phyloP scores from a whole-genome alignment of 2,797 vertebrate species.

The Onychomys arenicola region DNA sequence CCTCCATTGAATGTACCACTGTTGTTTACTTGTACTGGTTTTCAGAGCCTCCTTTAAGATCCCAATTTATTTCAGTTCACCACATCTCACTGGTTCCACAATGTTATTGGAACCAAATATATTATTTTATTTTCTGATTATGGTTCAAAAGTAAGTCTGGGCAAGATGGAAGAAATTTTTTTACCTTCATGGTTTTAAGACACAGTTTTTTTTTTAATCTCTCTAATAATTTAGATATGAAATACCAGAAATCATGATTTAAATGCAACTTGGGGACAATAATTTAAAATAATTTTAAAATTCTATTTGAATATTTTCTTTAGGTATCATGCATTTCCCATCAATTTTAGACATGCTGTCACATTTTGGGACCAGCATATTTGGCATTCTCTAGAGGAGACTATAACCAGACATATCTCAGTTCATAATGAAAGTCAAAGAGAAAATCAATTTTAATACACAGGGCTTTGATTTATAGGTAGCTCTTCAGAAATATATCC shows the following conservation, averaged over 20 bases:
- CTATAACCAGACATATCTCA: slow-evolving; percentile 27
- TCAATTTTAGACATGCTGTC: slow-evolving; percentile 27
- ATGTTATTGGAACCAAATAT: not conserved
- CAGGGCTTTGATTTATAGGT: slow-evolving; percentile 53
- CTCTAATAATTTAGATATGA: not conserved
- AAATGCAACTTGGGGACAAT: not conserved
- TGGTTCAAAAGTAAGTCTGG: not conserved
- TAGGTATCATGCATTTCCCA: not conserved
- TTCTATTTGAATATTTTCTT: not conserved
- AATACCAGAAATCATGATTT: not conserved
- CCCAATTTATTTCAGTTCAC: not conserved
- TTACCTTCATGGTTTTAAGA: not conserved
- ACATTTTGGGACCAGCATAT: slow-evolving; percentile 5
- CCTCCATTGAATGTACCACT: not conserved
- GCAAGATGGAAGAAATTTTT: not conserved
- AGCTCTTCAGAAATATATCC: slow-evolving; percentile 16
- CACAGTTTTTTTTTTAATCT: not conserved
- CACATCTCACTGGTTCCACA: not conserved
- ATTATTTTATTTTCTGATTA: not conserved
- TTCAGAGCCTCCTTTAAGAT: not conserved
- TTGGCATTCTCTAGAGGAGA: slow-evolving; percentile 16
- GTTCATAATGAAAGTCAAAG: slow-evolving; percentile 64
- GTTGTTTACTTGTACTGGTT: not conserved
- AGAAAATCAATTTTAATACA: slow-evolving; percentile 73
- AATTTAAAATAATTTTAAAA: slow-evolving; percentile 43